Evolutionary conservation across 2,888 invertebrate genomes (phyloP).

Genomic region (Penaeus monodon): DNA sequence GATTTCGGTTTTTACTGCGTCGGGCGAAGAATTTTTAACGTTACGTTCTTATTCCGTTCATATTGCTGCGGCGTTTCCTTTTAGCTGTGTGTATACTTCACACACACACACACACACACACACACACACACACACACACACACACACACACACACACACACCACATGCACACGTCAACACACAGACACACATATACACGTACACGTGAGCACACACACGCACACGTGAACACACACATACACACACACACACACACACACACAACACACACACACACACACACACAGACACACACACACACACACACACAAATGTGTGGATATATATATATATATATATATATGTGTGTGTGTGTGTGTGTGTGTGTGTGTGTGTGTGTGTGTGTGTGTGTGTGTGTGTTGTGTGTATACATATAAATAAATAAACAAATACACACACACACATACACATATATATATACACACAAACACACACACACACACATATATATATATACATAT

Average conservation of each 20-base stretch:
- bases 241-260: too few relatives aligned
- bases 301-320: background rate
- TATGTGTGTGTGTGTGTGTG: background rate
- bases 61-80: too few relatives aligned
- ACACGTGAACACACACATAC: too few relatives aligned
- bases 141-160: background rate
- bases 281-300: too few relatives aligned
- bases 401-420: too few relatives aligned
- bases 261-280: too few relatives aligned
- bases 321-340: background rate
- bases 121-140: too few relatives aligned
- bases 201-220: background rate
- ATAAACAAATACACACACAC: background rate
- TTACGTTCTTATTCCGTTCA: too few relatives aligned
- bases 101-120: too few relatives aligned
- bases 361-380: background rate
- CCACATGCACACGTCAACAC: background rate
- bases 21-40: too few relatives aligned
- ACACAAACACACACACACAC: background rate
- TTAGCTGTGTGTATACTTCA: too few relatives aligned
- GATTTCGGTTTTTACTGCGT: too few relatives aligned
- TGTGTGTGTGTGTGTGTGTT: background rate
- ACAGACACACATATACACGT: background rate
- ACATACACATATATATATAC: slow-evolving; percentile 13
- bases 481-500: slow-evolving; percentile 11